Evolutionary conservation across 1,140 invertebrate species (phyloP).

Genomic region (Drosophila rhopaloa): DNA sequence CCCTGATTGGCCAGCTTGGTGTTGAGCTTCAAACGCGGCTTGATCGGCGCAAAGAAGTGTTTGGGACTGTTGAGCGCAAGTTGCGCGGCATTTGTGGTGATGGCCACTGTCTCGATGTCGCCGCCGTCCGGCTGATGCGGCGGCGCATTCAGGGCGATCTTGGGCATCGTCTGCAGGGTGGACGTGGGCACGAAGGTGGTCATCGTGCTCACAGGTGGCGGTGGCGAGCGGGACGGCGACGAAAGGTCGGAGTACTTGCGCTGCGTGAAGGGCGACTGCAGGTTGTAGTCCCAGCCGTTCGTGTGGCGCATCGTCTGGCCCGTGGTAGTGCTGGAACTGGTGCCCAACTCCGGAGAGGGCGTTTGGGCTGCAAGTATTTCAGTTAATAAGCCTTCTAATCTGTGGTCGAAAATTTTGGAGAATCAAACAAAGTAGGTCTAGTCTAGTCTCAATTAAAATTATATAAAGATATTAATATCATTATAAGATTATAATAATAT

Average conservation of each 20-base stretch:
- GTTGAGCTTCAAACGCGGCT: constrained; percentile 79
- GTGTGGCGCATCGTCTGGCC: constrained; percentile 75
- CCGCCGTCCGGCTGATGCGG: constrained; percentile 13
- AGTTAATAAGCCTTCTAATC: too few relatives aligned
- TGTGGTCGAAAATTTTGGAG: too few relatives aligned
- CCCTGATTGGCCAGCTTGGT: constrained; percentile 73
- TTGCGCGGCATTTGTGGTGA: constrained; percentile 73
- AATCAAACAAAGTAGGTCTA: too few relatives aligned
- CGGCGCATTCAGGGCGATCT: constrained; percentile 61
- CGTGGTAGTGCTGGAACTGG: constrained; percentile 69
- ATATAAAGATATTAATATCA: too few relatives aligned
- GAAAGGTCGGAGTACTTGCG: constrained; percentile 69
- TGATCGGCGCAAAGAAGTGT: constrained; percentile 82
- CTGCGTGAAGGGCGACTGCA: constrained; percentile 78
- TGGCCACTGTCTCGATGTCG: constrained; percentile 73
- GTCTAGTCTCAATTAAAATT: too few relatives aligned
- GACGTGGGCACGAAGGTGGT: constrained; percentile 63
- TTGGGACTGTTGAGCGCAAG: constrained; percentile 75
- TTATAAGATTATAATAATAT: too few relatives aligned
- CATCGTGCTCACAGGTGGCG: constrained; percentile 42
- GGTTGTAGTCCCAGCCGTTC: constrained; percentile 82
- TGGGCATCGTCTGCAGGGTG: constrained; percentile 64
- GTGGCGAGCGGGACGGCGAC: constrained; percentile 53
- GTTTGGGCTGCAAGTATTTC: constrained; percentile 43
- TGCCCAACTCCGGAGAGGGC: constrained; percentile 66